These are phyloP conservation scores for Sebastes fasciatus DNA, from an alignment of 2,113 vertebrate genomes.

Conservation along the genomic window DNA sequence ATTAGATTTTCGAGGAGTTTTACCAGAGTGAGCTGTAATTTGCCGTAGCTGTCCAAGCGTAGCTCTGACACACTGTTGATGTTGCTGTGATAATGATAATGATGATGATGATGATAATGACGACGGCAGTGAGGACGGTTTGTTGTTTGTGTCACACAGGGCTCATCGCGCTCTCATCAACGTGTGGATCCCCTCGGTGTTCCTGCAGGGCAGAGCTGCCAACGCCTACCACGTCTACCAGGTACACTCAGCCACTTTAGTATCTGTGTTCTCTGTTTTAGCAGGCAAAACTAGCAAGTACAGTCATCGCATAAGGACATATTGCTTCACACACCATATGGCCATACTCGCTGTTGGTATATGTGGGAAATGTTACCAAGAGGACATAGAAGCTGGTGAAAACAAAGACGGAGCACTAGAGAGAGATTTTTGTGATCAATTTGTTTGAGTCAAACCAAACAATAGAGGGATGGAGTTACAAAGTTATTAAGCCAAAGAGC, in stretches of 20 bases:
- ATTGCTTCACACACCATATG: background rate
- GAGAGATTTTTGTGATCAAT: conserved; percentile 3
- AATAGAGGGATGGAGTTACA: conserved; percentile 8
- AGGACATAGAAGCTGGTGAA: background rate
- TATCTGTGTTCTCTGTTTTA: background rate
- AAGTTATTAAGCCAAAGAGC: conserved; percentile 22
- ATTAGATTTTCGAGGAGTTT: conserved; percentile 32
- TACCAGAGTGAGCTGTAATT: conserved; percentile 37
- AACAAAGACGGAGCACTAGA: background rate
- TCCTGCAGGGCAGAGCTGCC: conserved; percentile 95
- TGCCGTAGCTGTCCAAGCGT: background rate
- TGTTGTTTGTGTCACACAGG: conserved; percentile 81
- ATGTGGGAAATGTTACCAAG: too few species aligned
- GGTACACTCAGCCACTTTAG: conserved; percentile 75
- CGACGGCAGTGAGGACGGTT: conserved; percentile 26
- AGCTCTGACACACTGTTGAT: conserved; percentile 36
- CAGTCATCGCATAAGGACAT: background rate
- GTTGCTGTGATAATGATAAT: conserved; percentile 39
- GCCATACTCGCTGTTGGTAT: background rate
- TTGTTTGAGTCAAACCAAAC: conserved; percentile 8
- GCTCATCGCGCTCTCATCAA: conserved; percentile 98
- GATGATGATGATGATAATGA: conserved; percentile 35
- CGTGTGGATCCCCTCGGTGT: conserved; percentile 99
- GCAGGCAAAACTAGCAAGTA: background rate
- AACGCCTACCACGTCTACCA: conserved; percentile 98